Base-by-base conservation (phyloP, 2,797 vertebrate genomes). In the Sebastes hopkinsi region DNA sequence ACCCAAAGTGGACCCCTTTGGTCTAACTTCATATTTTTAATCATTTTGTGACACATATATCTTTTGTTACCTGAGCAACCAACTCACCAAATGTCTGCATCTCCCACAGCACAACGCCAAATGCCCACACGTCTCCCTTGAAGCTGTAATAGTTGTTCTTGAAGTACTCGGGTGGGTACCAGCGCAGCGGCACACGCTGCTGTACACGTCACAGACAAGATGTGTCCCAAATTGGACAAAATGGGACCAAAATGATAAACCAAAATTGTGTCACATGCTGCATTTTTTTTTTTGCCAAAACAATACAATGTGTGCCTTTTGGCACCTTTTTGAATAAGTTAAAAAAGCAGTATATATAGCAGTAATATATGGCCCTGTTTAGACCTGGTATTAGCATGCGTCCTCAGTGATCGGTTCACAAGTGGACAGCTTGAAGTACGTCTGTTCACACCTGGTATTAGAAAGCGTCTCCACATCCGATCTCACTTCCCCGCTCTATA, bases 111-210 rank as follows among this genome's bases (percentile, higher is more conserved):
- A 96, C 81, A 0, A 96, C 92, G 27, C 96, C 95, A 42, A 94
- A 96, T 0, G 96, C 89, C 96, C 95, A 96, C 68, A 96, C 93
- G 1, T 96, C 96, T 34, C 95, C 95, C n/a, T 95, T 95, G 74
- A 95, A 96, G 88, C 92, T 92, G 90, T 96, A 96, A 72, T 93
- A 93, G 87, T 92, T 94, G 91, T 78, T 94, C 61, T 89, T 94
- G 91, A 96, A 96, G 89, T 95, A 96, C 79, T 96, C 95, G 0
- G 96, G 96, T 4, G 95, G 96, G 79, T 96, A 96, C 96, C 96
- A 96, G 67, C 96, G 96, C 77, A 96, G 84, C 1, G 95, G 95
- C 2, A 96, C 93, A 4, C 94, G 89, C 54, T 93, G 92, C 94
- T 96, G 85, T 6, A 34, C 3, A 12, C 27, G 8, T 38, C 8